These are phyloP conservation scores for Tenualosa thibaudeaui DNA, from an alignment of 2,797 vertebrate species.

Conservation along the genomic window DNA sequence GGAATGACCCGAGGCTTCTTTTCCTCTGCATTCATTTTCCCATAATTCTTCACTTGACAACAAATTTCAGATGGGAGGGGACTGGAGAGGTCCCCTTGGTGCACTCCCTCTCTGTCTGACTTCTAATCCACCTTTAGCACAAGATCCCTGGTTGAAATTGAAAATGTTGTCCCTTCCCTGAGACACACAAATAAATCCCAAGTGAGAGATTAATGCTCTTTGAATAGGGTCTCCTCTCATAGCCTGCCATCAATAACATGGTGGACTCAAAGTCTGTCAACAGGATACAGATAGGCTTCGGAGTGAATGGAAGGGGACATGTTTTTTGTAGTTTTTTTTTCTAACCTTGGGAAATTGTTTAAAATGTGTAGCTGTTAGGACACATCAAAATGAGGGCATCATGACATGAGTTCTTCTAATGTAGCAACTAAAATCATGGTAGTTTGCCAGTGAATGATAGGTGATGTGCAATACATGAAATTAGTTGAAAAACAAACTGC, in stretches of 20 bases:
- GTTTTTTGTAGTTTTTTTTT: not conserved
- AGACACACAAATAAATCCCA: conserved; percentile 54
- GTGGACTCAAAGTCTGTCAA: not conserved
- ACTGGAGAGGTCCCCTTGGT: not conserved
- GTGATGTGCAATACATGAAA: not conserved
- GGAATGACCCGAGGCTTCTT: not conserved
- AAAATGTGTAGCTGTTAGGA: not conserved
- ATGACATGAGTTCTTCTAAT: not conserved
- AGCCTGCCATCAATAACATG: conserved; percentile 48
- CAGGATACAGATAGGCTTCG: not conserved
- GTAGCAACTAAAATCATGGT: not conserved
- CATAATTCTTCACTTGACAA: conserved; percentile 1
- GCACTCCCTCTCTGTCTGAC: conserved; percentile 32
- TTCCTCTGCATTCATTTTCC: not conserved
- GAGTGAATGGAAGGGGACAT: not conserved
- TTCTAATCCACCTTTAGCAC: conserved; percentile 28
- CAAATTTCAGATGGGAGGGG: not conserved
- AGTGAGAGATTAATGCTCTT: conserved; percentile 49
- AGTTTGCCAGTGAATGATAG: conserved; percentile 4
- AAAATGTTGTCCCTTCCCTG: conserved; percentile 50
- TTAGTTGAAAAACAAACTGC: not conserved
- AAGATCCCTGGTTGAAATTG: conserved; percentile 38
- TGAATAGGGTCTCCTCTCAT: conserved; percentile 50
- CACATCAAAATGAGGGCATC: not conserved
- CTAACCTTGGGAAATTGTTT: not conserved